A percentile compares a stretch with the other conserved stretches of the same genome.
Conservation (phyloP, 2,113 vertebrate species). For the Bos taurus region DNA sequence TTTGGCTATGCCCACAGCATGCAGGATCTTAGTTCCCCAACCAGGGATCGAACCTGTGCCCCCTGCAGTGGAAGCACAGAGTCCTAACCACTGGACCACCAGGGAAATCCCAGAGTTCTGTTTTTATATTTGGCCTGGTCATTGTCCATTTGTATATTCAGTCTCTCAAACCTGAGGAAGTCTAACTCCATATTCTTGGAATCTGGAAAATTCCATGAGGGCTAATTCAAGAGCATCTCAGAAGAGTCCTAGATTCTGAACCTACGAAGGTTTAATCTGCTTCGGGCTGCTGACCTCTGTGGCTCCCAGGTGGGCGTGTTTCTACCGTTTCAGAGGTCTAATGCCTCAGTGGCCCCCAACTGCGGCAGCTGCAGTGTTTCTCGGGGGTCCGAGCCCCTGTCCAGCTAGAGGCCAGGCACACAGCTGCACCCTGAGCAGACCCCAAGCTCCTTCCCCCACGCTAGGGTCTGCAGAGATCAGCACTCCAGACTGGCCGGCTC, state of each 20-base stretch:
- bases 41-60: background rate
- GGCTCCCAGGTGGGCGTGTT: background rate
- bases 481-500: fast-evolving
- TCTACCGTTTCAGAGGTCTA: background rate
- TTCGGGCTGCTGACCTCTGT: background rate
- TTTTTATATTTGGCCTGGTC: background rate
- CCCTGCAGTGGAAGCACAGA: background rate
- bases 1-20: background rate
- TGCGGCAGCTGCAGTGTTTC: fast-evolving
- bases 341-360: background rate
- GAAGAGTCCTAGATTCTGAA: background rate
- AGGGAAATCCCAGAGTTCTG: background rate
- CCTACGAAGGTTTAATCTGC: too few relatives aligned
- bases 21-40: background rate
- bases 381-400: background rate
- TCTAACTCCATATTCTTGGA: background rate
- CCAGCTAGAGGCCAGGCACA: background rate
- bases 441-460: background rate
- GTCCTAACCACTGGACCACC: background rate
- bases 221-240: background rate
- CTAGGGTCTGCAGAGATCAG: background rate
- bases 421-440: fast-evolving
- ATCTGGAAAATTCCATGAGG: background rate
- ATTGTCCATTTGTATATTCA: background rate
- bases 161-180: background rate